A percentile compares a stretch with the other conserved stretches of the same genome.
Conservation (phyloP, 2,113 vertebrate species). For the Pseudorasbora parva region DNA sequence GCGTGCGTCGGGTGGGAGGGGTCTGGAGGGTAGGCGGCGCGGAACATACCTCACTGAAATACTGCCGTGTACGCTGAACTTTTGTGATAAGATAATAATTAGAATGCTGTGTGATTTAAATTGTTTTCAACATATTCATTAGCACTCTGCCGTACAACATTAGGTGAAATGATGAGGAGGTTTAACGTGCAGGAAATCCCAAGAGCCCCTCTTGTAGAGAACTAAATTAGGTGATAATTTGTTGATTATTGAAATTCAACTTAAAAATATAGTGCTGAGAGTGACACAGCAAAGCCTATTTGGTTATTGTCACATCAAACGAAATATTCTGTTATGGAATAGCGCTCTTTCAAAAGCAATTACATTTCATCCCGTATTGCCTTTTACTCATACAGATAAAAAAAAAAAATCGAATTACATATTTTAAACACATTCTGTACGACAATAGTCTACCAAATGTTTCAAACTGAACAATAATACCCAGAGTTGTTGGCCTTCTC, state of each 20-base stretch:
- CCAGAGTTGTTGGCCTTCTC: not conserved
- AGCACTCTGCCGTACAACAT: conserved; percentile 26
- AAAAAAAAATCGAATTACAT: not conserved
- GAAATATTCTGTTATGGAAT: not conserved
- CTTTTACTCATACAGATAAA: not conserved
- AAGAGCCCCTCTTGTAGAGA: not conserved
- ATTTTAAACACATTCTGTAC: not conserved
- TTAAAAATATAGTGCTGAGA: not conserved
- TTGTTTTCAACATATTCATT: conserved; percentile 38
- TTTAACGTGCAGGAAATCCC: conserved; percentile 19
- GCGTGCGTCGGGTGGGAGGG: too few species aligned
- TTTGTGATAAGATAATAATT: conserved; percentile 31
- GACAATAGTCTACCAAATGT: not conserved
- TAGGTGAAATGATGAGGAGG: conserved; percentile 21
- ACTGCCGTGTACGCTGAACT: not conserved
- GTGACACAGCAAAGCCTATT: not conserved
- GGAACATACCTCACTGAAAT: conserved; percentile 13
- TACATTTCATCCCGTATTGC: not conserved
- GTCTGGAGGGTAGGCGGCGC: not conserved
- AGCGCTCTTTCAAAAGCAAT: not conserved
- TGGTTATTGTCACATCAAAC: not conserved
- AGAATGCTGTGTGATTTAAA: conserved; percentile 26
- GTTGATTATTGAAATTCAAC: conserved; percentile 32
- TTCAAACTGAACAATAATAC: not conserved
- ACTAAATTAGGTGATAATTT: conserved; percentile 10